phyloP scores from a whole-genome alignment of 2,888 invertebrate genomes.

The Orchesellides sinensis region DNA sequence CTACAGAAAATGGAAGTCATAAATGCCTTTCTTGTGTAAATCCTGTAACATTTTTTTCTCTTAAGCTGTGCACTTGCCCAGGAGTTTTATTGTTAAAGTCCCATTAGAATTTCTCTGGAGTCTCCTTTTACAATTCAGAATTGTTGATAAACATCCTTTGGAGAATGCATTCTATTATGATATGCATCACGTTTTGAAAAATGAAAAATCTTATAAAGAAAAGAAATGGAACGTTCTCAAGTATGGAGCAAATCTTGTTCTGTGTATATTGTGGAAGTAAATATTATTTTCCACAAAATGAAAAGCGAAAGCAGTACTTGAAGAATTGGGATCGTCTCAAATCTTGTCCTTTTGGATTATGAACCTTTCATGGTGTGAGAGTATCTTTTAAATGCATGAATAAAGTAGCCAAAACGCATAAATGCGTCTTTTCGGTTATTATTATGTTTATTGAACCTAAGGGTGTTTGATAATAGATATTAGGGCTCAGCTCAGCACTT shows the following conservation, averaged over 20 bases:
- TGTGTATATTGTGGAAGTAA: too few relatives aligned
- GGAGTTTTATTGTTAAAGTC: too few relatives aligned
- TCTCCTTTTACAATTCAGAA: not conserved
- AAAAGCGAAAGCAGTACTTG: conserved; percentile 14
- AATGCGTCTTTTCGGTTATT: conserved; percentile 37
- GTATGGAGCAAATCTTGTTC: too few relatives aligned
- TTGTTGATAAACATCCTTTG: conserved; percentile 24
- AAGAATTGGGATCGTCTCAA: not conserved
- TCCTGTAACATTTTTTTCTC: not conserved
- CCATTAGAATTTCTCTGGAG: not conserved
- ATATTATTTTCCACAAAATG: not conserved
- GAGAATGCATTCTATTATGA: not conserved
- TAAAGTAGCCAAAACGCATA: conserved; percentile 1
- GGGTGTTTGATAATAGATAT: conserved; percentile 29
- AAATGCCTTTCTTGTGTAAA: not conserved
- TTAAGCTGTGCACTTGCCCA: not conserved
- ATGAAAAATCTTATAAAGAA: not conserved
- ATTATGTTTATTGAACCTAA: conserved; percentile 42
- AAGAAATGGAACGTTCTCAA: not conserved
- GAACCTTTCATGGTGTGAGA: too few relatives aligned
- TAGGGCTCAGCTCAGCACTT: not conserved
- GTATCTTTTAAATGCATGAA: not conserved
- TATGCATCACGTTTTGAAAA: not conserved
- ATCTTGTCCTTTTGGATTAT: too few relatives aligned
- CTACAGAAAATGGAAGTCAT: not conserved